Conservation (phyloP, 2,113 vertebrate species). For the Stegostoma tigrinum region DNA sequence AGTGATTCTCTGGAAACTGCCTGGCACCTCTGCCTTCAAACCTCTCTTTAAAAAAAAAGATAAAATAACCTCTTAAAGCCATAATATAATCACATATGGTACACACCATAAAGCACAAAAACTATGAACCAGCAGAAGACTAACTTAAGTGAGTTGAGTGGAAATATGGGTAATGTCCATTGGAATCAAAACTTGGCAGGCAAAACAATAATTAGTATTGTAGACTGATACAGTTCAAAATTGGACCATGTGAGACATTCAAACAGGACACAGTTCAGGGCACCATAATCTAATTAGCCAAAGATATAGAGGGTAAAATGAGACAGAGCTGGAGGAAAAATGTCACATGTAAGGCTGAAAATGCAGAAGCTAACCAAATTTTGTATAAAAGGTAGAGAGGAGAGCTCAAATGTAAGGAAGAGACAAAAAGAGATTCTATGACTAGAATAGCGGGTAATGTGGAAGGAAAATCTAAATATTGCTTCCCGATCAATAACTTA, state of each 20-base stretch:
- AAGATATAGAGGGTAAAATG: background rate
- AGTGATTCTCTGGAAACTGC: no score
- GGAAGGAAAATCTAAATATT: no score
- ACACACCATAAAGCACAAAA: background rate
- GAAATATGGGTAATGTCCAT: no score
- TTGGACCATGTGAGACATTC: background rate
- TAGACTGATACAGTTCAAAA: background rate
- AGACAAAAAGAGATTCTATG: background rate
- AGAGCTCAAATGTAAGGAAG: no score
- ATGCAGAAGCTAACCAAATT: background rate
- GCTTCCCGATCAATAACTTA: no score
- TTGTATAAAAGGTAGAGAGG: background rate
- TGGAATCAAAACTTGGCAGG: no score
- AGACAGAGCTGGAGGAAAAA: background rate
- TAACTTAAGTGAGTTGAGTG: no score
- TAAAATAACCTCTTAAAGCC: no score
- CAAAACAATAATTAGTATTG: no score
- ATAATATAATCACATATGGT: no score
- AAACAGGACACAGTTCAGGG: background rate
- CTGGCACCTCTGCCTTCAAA: no score
- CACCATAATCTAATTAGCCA: background rate
- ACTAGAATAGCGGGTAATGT: background rate
- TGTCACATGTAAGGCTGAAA: background rate
- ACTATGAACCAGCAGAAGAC: background rate
- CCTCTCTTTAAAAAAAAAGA: no score